Base-by-base conservation (phyloP, 2,797 vertebrate genomes). In the Scarus forsteni region DNA sequence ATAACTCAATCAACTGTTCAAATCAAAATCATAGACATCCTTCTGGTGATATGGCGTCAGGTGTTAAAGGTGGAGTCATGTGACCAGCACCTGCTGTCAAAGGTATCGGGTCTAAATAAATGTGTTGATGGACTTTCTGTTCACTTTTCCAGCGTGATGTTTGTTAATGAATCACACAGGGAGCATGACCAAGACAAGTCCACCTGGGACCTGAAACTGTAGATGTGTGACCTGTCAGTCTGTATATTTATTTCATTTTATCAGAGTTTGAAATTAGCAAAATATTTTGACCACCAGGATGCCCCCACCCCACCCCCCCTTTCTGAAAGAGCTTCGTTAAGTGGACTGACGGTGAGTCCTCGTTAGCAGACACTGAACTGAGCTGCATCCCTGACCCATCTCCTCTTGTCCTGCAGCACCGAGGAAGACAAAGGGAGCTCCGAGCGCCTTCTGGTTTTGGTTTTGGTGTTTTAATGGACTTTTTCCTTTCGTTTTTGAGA, bases 401-500 rank as follows among this genome's bases (percentile, higher is more conserved):
- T 54, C 59, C 57, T 80, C 60, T 64, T 11, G 4, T 39, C 58
- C 76, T 60, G 3, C 59, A 52, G 77, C 70, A 57, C 14, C 3
- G 52, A 36, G 19, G 49, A 53, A 66, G 57, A 60, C 7, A 11
- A 59, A 73, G 62, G 39, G 75, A 56, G 73, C 62, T 15, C 19
- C 58, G 50, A 66, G 52, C 6, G 53, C 58, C 12, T 16, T 15
- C 84, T 85, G 73, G 70, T 81, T 88, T 73, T 84, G 68, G 8
- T 73, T 86, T 84, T 86, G 59, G 78, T 76, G 75, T 82, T 73
- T 84, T 79, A 57, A 61, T 45, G 60, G 63, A 57, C 8, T 14
- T 75, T 55, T 70, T 74, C 64, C 27, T 75, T 64, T 71, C 67
- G 54, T 74, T 83, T 68, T 84, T 70, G 87, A 89, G 87, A 89